Evolutionary conservation across 2,113 vertebrate genomes (phyloP).

Genomic region (Taxidea taxus): DNA sequence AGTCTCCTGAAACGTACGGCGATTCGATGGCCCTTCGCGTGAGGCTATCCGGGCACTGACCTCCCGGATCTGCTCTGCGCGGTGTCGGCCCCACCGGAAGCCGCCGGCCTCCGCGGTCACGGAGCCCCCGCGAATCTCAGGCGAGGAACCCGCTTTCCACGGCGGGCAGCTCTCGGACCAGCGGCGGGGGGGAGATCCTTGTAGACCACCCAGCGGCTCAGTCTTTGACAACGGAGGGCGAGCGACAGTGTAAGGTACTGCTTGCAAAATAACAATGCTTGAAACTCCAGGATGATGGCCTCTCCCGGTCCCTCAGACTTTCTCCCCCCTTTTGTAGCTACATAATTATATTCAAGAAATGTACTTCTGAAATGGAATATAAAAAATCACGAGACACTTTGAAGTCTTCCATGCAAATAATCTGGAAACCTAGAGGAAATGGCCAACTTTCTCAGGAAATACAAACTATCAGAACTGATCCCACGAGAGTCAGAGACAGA

Average conservation of each 20-base stretch:
- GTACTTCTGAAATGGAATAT: neutral
- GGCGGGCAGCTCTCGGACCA: too few relatives aligned
- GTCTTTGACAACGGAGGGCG: rapidly evolving
- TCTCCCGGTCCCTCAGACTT: neutral
- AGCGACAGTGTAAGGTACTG: neutral
- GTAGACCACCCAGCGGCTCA: rapidly evolving
- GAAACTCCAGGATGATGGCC: neutral
- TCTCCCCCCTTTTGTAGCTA: neutral
- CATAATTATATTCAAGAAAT: neutral
- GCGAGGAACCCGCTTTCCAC: too few relatives aligned
- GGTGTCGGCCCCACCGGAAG: neutral
- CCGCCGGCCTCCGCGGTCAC: too few relatives aligned
- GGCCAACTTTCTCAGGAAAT: neutral
- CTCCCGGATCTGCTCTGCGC: neutral
- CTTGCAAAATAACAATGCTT: neutral
- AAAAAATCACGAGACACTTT: neutral
- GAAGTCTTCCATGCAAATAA: neutral
- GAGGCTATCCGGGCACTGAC: neutral
- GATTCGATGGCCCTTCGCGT: rapidly evolving
- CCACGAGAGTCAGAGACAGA: neutral
- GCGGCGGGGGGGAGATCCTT: rapidly evolving
- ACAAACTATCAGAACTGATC: neutral
- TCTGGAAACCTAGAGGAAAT: neutral
- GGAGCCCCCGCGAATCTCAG: neutral
- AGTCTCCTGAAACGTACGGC: neutral